Conservation (phyloP, 2,113 vertebrate species). For the Cryptomyrus ogoouensis region DNA sequence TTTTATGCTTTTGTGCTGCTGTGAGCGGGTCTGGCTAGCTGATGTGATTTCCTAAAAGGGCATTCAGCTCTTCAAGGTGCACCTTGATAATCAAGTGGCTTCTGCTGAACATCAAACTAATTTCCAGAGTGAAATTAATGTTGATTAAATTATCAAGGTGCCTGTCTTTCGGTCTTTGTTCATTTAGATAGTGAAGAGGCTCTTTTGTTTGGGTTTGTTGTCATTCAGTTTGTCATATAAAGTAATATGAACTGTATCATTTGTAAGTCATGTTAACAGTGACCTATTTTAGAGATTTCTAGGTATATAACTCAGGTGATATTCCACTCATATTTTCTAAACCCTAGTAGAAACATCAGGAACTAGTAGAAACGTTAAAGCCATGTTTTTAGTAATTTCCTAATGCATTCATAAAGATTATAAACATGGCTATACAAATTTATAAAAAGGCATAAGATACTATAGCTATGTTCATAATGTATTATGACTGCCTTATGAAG, state of each 20-base stretch:
- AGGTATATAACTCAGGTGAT: background rate
- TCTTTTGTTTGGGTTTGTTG: background rate
- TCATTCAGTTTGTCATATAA: background rate
- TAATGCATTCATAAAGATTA: no score
- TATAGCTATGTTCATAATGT: no score
- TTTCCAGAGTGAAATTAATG: background rate
- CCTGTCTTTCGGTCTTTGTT: background rate
- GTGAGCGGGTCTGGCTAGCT: background rate
- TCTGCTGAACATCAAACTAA: background rate
- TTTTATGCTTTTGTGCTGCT: background rate
- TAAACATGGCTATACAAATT: no score
- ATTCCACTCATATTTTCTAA: background rate
- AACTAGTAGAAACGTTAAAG: no score
- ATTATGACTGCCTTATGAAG: no score
- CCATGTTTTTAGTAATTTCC: no score
- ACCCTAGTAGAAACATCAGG: background rate
- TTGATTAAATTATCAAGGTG: conserved; percentile 7
- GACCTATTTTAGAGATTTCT: background rate
- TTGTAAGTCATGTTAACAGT: background rate
- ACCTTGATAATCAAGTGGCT: conserved; percentile 3
- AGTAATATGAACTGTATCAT: background rate
- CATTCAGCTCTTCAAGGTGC: background rate
- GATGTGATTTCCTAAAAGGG: background rate
- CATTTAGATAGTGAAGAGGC: background rate
- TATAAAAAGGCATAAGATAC: no score